These are phyloP conservation scores for Colaptes auratus DNA, from an alignment of 2,113 vertebrate species.

Conservation along the genomic window DNA sequence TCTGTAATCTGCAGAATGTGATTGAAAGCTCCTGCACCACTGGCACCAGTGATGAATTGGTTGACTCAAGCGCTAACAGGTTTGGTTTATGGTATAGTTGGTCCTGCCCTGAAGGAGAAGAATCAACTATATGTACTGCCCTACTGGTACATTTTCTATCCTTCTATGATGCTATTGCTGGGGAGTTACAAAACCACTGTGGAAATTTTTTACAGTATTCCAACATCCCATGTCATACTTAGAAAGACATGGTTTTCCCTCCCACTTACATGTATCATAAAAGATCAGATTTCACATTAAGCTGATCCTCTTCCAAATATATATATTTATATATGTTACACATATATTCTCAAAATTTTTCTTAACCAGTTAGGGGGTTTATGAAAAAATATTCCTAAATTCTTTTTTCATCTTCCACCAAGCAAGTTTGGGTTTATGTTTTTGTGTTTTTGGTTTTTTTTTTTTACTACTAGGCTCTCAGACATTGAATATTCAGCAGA, in stretches of 20 bases:
- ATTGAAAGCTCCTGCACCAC: not conserved
- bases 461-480: not conserved
- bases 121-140: not conserved
- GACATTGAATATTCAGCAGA: constrained; percentile 71
- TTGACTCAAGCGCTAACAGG: not conserved
- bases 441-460: not conserved
- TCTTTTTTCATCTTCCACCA: not conserved
- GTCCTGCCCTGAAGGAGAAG: not conserved
- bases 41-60: not conserved
- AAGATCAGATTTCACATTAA: not conserved
- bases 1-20: not conserved
- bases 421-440: too few species aligned
- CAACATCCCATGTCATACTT: not conserved
- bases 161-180: not conserved
- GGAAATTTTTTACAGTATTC: too few species aligned
- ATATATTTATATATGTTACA: not conserved
- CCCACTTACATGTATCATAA: not conserved
- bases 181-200: not conserved
- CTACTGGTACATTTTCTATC: not conserved
- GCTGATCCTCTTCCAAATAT: not conserved
- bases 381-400: not conserved
- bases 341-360: not conserved
- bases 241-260: not conserved
- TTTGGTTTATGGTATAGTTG: not conserved
- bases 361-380: not conserved